A percentile compares a stretch with the other conserved stretches of the same genome.
Conservation (phyloP, 2,888 invertebrate genomes). For the Agrotis clavis region DNA sequence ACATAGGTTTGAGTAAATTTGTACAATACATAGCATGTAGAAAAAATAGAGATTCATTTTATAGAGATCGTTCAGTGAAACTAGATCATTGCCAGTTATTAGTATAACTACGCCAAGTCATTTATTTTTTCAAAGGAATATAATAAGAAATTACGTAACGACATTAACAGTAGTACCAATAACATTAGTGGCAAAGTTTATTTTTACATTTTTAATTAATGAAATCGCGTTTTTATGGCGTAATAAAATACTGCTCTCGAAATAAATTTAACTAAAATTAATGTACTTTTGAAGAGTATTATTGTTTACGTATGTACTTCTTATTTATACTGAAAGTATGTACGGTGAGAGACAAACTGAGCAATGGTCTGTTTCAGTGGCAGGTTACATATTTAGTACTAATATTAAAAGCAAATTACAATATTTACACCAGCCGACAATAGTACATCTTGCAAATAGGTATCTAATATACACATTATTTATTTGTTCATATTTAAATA, state of each 20-base stretch:
- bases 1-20: slow-evolving; percentile 88
- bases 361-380: slow-evolving; percentile 90
- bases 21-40: slow-evolving; percentile 90
- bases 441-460: slow-evolving; percentile 75
- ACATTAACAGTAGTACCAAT: not conserved
- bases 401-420: slow-evolving; percentile 89
- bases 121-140: not conserved
- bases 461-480: slow-evolving; percentile 84
- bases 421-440: slow-evolving; percentile 87
- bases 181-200: slow-evolving; percentile 9
- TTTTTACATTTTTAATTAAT: slow-evolving; percentile 1
- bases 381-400: slow-evolving; percentile 83
- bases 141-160: slow-evolving; percentile 3
- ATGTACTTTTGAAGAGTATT: slow-evolving; percentile 47
- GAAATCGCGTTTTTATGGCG: slow-evolving; percentile 12
- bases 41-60: slow-evolving; percentile 91
- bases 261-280: slow-evolving; percentile 29
- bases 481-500: slow-evolving; percentile 75
- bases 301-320: slow-evolving; percentile 38
- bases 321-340: slow-evolving; percentile 25
- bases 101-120: slow-evolving; percentile 41
- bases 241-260: slow-evolving; percentile 31
- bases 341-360: slow-evolving; percentile 70
- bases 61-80: slow-evolving; percentile 90
- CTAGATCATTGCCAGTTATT: slow-evolving; percentile 84